Percentiles rank a stretch among this genome's conserved stretches.
Conservation (phyloP, 2,797 vertebrate species). For the Ciconia nigra region DNA sequence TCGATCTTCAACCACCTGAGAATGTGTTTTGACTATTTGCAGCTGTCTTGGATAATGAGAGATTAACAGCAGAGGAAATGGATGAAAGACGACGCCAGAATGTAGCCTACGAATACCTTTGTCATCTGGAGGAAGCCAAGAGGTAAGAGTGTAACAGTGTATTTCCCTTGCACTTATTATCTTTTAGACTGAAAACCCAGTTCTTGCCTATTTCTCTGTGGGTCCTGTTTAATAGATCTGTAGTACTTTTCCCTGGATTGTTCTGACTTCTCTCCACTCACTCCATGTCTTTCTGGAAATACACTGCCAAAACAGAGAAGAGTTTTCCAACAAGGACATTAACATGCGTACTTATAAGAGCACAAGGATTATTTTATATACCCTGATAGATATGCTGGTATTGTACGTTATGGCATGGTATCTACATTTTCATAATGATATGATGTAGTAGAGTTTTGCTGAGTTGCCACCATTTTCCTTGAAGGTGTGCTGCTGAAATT, state of each 20-base stretch:
- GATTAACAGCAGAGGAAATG: constrained; percentile 99
- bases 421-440: not conserved
- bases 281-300: not conserved
- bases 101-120: constrained; percentile 97
- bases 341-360: not conserved
- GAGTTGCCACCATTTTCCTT: not conserved
- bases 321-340: not conserved
- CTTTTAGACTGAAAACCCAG: not conserved
- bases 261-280: not conserved
- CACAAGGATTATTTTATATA: not conserved
- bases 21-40: constrained; percentile 6
- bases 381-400: not conserved
- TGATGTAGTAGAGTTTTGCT: not conserved
- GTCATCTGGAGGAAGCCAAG: constrained; percentile 97
- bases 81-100: constrained; percentile 94
- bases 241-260: not conserved
- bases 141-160: constrained; percentile 76
- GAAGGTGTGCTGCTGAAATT: not conserved
- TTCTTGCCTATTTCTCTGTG: not conserved
- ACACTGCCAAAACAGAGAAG: not conserved
- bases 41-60: constrained; percentile 97
- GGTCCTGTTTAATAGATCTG: not conserved
- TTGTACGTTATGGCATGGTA: fast-evolving
- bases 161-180: not conserved
- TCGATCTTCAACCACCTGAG: not conserved